phyloP scores from a whole-genome alignment of 2,113 vertebrate species.

The Leptocoma aspasia region DNA sequence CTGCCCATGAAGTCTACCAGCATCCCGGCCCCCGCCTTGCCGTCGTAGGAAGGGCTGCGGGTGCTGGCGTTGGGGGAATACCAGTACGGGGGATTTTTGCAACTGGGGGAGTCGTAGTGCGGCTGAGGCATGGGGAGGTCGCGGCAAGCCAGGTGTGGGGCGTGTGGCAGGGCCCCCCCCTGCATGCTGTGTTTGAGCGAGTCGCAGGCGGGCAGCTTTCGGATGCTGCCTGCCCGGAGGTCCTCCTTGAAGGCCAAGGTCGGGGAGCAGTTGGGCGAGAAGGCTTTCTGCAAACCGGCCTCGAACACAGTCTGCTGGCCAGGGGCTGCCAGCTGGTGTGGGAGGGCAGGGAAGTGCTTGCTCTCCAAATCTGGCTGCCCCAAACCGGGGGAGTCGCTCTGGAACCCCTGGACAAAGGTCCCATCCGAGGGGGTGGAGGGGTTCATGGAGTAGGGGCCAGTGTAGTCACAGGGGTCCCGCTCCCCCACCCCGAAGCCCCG shows the following conservation, averaged over 20 bases:
- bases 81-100: conserved; percentile 95
- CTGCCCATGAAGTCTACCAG: conserved; percentile 85
- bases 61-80: conserved; percentile 85
- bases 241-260: conserved; percentile 84
- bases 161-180: conserved; percentile 64
- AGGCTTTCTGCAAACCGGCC: conserved; percentile 82
- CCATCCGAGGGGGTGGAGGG: conserved; percentile 95
- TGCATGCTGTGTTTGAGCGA: conserved; percentile 82
- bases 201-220: conserved; percentile 85
- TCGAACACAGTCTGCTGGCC: conserved; percentile 76
- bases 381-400: conserved; percentile 90
- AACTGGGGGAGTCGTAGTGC: conserved; percentile 95
- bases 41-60: conserved; percentile 84
- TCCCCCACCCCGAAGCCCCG: conserved; percentile 85
- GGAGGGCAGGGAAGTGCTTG: conserved; percentile 82
- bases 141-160: conserved; percentile 79
- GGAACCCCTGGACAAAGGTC: conserved; percentile 89
- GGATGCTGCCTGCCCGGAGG: conserved; percentile 73
- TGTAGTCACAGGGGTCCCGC: conserved; percentile 91
- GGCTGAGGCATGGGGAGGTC: conserved; percentile 86
- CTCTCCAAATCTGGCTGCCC: conserved; percentile 80
- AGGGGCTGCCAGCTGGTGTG: conserved; percentile 77
- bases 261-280: conserved; percentile 92
- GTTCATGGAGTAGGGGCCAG: conserved; percentile 94
- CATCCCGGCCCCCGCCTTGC: conserved; percentile 74